A percentile compares a stretch with the other conserved stretches of the same genome.
Conservation (phyloP, 2,888 invertebrate species). For the Bibio marci region DNA sequence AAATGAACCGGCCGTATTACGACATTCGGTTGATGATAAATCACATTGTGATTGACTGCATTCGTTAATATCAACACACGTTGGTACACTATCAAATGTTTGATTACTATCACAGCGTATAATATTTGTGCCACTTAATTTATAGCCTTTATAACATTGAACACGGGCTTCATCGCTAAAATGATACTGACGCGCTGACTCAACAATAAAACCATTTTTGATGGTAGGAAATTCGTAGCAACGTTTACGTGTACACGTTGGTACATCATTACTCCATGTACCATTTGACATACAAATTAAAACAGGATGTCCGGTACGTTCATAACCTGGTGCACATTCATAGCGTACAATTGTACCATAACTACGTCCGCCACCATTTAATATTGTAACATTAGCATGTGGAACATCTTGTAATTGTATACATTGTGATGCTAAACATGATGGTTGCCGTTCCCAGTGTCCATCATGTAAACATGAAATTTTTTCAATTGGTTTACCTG, state of each 20-base stretch:
- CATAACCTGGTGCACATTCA: slow-evolving; percentile 83
- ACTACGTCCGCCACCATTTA: slow-evolving; percentile 81
- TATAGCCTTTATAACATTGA: slow-evolving; percentile 81
- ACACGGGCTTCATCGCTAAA: slow-evolving; percentile 83
- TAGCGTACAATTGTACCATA: slow-evolving; percentile 87
- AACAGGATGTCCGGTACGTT: slow-evolving; percentile 74
- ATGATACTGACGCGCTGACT: slow-evolving; percentile 55
- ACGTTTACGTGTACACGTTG: slow-evolving; percentile 55
- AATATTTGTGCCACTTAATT: slow-evolving; percentile 66
- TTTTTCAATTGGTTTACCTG: slow-evolving; percentile 70
- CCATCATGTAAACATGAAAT: slow-evolving; percentile 82
- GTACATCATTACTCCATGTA: slow-evolving; percentile 85
- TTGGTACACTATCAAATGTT: slow-evolving; percentile 65
- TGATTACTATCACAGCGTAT: slow-evolving; percentile 74
- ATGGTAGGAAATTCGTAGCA: slow-evolving; percentile 53
- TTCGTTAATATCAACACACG: slow-evolving; percentile 84
- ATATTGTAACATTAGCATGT: slow-evolving; percentile 68
- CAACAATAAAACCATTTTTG: slow-evolving; percentile 74
- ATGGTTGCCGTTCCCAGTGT: slow-evolving; percentile 81
- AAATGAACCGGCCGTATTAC: slow-evolving; percentile 76
- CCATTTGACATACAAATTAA: slow-evolving; percentile 90
- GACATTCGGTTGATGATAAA: slow-evolving; percentile 75
- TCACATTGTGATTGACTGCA: slow-evolving; percentile 81
- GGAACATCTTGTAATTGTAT: slow-evolving; percentile 71
- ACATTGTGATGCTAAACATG: slow-evolving; percentile 84